Base-by-base conservation (phyloP, 2,113 vertebrate genomes). In the Centropus unirufus region DNA sequence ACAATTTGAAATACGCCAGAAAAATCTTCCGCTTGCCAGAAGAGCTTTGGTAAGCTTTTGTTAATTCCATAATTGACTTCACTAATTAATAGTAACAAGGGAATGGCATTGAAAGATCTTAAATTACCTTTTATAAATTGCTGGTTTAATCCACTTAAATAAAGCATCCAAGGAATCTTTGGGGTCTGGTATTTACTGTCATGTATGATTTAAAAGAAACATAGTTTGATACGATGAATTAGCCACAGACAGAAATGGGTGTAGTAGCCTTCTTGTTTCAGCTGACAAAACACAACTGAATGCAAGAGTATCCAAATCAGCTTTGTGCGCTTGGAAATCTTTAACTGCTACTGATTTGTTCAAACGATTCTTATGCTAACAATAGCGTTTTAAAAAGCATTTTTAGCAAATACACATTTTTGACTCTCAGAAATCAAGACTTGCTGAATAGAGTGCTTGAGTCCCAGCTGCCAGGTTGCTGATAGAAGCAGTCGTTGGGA, bases 1-100 rank as follows among this genome's bases (percentile, higher is more conserved):
- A 30, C 98, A 99, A 58, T 99, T 99, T 97, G 99, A 99, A 98
- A 99, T 99, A 84, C 97, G 99, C 40, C 99, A 99, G 98, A 99
- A 99, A 95, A 99, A 98, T 95, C 98, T 99, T 52, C 98, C 98
- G 39, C 97, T 98, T 79, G 99, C 99, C 74, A 98, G 99, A 82
- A 98, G 98, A 96, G 97, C 98, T 94, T 97, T 99, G 99, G 99
- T 99, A 95, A 98, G 99, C 78, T 75, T 92, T 79, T 52, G 36
- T 87, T 84, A 74, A 74, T 93, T 82, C 74, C 32, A 3, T 92
- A 92, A 76, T 93, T 89, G 55, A 87, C 46, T 89, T 76, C 70
- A 24, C 88, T 89, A 62, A 69, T 73, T 89, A 68, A 76, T 47
- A 64, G 66, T 68, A 78, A 73, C 12, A 69, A 40, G 36, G 52